These are phyloP conservation scores for Leptinotarsa defecta DNA, from an alignment of 1,140 invertebrate genomes.

Conservation along the genomic window DNA sequence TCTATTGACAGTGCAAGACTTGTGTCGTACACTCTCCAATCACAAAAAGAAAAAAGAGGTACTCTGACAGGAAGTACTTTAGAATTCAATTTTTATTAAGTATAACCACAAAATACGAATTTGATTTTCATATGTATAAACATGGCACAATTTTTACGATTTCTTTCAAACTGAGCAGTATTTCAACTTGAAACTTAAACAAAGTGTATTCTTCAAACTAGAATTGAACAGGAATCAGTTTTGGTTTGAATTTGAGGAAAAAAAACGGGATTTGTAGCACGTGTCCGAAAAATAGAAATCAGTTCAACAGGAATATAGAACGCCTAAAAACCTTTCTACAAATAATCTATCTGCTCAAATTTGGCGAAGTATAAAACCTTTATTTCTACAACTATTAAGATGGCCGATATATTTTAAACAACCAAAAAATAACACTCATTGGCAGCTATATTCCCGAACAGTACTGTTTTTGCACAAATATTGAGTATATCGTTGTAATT, in stretches of 20 bases:
- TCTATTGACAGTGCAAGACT: slow-evolving; percentile 25
- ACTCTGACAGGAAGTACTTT: slow-evolving; percentile 29
- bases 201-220: too few relatives aligned
- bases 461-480: slow-evolving; percentile 44
- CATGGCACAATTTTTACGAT: slow-evolving; percentile 25
- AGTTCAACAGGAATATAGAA: too few relatives aligned
- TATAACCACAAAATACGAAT: not conserved
- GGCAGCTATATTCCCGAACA: not conserved
- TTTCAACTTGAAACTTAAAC: not conserved
- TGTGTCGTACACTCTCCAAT: slow-evolving; percentile 20
- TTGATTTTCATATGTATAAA: slow-evolving; percentile 12
- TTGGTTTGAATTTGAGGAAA: too few relatives aligned
- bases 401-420: too few relatives aligned
- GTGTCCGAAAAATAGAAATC: too few relatives aligned
- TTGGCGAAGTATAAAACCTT: too few relatives aligned
- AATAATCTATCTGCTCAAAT: too few relatives aligned
- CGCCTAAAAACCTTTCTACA: too few relatives aligned
- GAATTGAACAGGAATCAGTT: too few relatives aligned
- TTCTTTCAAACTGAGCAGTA: slow-evolving; percentile 15
- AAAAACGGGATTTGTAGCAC: too few relatives aligned
- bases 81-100: slow-evolving; percentile 25
- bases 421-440: not conserved
- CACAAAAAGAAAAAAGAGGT: slow-evolving; percentile 29
- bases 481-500: slow-evolving; percentile 49
- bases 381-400: too few relatives aligned